A percentile compares a stretch with the other conserved stretches of the same genome.
phyloP scores from a whole-genome alignment of 2,113 vertebrate species.

The Rattus rattus region DNA sequence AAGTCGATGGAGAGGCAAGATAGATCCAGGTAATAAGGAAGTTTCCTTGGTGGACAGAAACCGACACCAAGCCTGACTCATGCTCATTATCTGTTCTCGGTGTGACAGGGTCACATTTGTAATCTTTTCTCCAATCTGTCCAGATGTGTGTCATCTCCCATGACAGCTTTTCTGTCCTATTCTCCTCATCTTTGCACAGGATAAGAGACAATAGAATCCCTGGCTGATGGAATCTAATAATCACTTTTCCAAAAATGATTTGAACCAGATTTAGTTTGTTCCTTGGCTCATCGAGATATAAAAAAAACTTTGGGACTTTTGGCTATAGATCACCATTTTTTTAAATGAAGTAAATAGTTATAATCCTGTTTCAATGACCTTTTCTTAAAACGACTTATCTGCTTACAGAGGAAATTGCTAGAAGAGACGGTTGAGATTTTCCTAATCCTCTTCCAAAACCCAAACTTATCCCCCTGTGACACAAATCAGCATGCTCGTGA shows the following conservation, averaged over 20 bases:
- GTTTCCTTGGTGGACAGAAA: background rate
- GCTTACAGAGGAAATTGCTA: constrained; percentile 34
- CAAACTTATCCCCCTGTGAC: background rate
- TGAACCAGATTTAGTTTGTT: background rate
- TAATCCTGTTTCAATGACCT: constrained; percentile 57
- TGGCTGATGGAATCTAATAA: background rate
- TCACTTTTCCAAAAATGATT: background rate
- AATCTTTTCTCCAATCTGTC: background rate
- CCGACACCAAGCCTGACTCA: background rate
- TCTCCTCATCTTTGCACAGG: background rate
- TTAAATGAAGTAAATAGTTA: constrained; percentile 13
- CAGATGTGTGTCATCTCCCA: background rate
- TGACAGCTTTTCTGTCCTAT: background rate
- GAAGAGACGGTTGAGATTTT: constrained; percentile 15
- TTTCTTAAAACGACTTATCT: constrained; percentile 37
- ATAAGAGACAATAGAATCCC: background rate
- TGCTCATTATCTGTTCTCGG: no score
- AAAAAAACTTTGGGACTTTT: background rate
- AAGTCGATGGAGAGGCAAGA: background rate
- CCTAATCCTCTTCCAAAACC: background rate
- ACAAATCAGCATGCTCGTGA: constrained; percentile 17
- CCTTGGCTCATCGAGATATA: background rate
- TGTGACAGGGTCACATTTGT: background rate
- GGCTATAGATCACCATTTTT: background rate
- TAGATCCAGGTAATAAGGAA: background rate